Conservation (phyloP, 2,113 vertebrate genomes). For the Oncorhynchus mykiss region DNA sequence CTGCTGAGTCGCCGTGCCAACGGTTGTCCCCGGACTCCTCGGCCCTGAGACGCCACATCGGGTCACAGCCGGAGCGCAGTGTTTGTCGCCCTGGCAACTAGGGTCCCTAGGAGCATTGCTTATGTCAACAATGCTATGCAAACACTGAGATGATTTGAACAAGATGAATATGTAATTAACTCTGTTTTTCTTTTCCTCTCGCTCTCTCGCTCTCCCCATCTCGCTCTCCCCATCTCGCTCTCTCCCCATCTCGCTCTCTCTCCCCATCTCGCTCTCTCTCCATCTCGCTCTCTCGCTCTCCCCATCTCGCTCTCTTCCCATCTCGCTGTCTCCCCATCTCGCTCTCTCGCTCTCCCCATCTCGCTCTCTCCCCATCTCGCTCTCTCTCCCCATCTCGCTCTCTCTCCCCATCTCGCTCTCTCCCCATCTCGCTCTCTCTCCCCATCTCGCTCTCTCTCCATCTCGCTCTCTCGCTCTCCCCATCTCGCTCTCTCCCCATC, state of each 20-base stretch:
- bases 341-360: background rate
- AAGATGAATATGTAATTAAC: background rate
- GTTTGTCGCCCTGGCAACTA: background rate
- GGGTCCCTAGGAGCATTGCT: background rate
- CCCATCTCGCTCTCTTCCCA: no score
- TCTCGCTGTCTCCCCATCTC: no score
- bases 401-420: no score
- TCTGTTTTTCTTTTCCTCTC: background rate
- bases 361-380: background rate
- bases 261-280: background rate
- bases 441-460: background rate
- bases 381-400: background rate
- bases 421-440: no score
- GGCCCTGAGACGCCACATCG: background rate
- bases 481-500: background rate
- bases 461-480: background rate
- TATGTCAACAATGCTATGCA: background rate
- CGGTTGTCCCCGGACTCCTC: background rate
- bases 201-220: background rate
- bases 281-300: no score
- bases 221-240: background rate
- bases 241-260: no score
- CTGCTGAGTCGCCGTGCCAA: background rate
- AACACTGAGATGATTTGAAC: background rate
- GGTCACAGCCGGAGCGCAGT: background rate